phyloP scores from a whole-genome alignment of 2,797 vertebrate genomes.

The Brachyalestes nurse region DNA sequence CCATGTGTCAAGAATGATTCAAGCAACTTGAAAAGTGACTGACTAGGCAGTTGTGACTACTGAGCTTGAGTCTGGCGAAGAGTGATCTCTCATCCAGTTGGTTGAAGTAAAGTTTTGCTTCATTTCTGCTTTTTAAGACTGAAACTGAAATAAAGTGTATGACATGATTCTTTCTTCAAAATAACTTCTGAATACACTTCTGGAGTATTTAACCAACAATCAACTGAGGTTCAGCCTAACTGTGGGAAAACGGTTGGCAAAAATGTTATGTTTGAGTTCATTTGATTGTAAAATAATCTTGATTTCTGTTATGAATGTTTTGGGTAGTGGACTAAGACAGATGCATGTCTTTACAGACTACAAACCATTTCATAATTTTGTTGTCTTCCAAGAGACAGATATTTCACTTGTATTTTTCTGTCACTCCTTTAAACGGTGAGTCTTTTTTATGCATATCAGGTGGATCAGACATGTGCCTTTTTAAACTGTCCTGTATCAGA shows the following conservation, averaged over 20 bases:
- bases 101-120: not conserved
- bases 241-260: too few relatives aligned
- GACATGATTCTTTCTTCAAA: not conserved
- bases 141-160: not conserved
- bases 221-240: not conserved
- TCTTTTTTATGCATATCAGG: not conserved
- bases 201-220: not conserved
- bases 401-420: not conserved
- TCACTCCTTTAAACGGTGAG: not conserved
- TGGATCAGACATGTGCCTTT: not conserved
- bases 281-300: too few relatives aligned
- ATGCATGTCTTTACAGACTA: not conserved
- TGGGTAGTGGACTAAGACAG: not conserved
- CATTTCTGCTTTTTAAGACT: not conserved
- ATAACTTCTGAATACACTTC: not conserved
- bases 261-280: too few relatives aligned
- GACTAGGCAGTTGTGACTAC: not conserved
- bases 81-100: not conserved
- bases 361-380: not conserved
- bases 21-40: not conserved
- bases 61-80: not conserved
- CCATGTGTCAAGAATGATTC: not conserved
- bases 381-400: not conserved
- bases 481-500: not conserved
- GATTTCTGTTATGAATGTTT: not conserved